Base-by-base conservation (phyloP, 2,797 vertebrate genomes). In the Benthosema pterotum region DNA sequence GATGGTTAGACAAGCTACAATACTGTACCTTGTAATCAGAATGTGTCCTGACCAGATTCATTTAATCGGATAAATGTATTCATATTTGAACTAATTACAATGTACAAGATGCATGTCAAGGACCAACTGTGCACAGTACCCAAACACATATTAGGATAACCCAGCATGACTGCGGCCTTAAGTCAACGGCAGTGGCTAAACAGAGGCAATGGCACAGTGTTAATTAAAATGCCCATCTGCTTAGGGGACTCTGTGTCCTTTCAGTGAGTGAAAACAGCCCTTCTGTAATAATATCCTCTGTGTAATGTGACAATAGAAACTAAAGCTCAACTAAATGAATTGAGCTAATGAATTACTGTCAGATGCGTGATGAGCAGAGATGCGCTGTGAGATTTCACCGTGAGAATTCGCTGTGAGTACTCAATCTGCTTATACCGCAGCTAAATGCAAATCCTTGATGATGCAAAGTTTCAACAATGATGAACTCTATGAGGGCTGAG, bases 201-300 rank as follows among this genome's bases (percentile, higher is more conserved):
- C 75, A 72, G 67, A 80, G 78, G 77, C 74, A 63, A 74, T 80
- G 79, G 73, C 80, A 79, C 84, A 81, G 74, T 77, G 80, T 85
- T 90, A 84, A 90, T 89, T 88, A 87, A 87, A 86, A 82, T 78
- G 71, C 82, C 86, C 87, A 90, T 90, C 87, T 90, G 89, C 87
- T 88, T 82, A 59, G 48, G 83, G 88, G 83, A 81, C 84, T 71
- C 65, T 66, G 64, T 49, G 52, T 78, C 69, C 74, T 83, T 67
- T 76, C 71, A 60, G 61, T 65, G 83, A 86, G 75, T 70, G 71
- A 86, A 83, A 82, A 79, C 79, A 81, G 80, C 63, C 69, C 47
- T 82, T 74, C 65, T 67, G 6, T 75, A 77, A 77, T 74, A 75
- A 77, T 74, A 75, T 79, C 80, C 83, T 82, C 71, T 65, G 82